Evolutionary conservation across 1,140 invertebrate species (phyloP).

Genomic region (Penaeus vannamei): DNA sequence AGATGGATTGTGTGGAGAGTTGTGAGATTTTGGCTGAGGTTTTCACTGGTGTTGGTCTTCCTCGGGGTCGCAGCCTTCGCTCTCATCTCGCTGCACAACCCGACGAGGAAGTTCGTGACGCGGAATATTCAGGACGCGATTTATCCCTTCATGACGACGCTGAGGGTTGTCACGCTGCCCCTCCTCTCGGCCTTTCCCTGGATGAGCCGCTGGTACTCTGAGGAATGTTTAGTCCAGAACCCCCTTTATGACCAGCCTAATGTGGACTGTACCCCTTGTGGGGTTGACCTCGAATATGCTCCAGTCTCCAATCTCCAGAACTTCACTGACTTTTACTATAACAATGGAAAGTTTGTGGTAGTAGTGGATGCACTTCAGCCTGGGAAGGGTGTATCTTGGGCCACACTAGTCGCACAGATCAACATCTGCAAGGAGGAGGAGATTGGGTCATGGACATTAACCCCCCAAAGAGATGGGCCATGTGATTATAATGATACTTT

Average conservation of each 20-base stretch:
- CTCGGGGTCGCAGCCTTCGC: background rate
- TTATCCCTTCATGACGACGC: slow-evolving; percentile 45
- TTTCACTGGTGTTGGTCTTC: background rate
- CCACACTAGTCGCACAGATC: background rate
- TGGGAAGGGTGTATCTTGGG: background rate
- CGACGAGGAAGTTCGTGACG: slow-evolving; percentile 49
- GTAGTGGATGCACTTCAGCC: slow-evolving; percentile 31
- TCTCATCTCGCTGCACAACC: slow-evolving; percentile 47
- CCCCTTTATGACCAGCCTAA: slow-evolving; percentile 29
- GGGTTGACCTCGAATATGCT: background rate
- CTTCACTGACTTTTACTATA: slow-evolving; percentile 49
- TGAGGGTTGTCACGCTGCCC: slow-evolving; percentile 27
- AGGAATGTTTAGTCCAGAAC: slow-evolving; percentile 46
- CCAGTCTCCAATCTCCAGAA: background rate
- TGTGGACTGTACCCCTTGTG: slow-evolving; percentile 39
- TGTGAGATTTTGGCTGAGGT: background rate
- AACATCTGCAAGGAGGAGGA: slow-evolving; percentile 38
- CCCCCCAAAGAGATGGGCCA: background rate
- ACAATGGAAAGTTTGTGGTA: slow-evolving; percentile 40
- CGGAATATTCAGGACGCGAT: slow-evolving; percentile 54
- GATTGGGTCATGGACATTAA: slow-evolving; percentile 19
- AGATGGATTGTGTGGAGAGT: too few species aligned
- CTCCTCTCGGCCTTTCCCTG: slow-evolving; percentile 32
- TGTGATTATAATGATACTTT: background rate
- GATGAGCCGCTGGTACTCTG: slow-evolving; percentile 50